Base-by-base conservation (phyloP, 2,888 invertebrate genomes). In the Micoletzkya japonica region DNA sequence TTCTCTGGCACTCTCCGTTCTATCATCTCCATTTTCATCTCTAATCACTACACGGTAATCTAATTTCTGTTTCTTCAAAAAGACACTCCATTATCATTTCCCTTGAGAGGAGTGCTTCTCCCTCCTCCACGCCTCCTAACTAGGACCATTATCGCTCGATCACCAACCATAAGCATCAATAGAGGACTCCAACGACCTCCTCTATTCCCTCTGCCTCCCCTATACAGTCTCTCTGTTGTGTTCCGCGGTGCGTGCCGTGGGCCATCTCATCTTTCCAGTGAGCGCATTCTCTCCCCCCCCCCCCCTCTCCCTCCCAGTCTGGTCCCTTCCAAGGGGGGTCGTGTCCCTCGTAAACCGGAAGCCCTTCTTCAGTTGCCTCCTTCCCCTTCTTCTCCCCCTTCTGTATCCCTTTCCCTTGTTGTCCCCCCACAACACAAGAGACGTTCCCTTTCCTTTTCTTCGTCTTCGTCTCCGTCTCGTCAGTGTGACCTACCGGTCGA, bases 251-350 rank as follows among this genome's bases (percentile, higher is more conserved):
- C 34, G 36, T 26, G 24, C 6, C n/a, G 17, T 7, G 20, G 59
- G 44, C 44, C 59, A 28, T 59, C 44, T 59, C 59, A 37, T 59
- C 44, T 30, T 39, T 39, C 39, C 30, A 39, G 44, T 39, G 37
- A 58, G 37, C 36, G 34, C 36, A 1, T 17, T 37, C 37, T 36
- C 37, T 58, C 36, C 37, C 58, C 36, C 26, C 20, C 58, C 36
- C 2, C 30, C 32, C 57, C 32, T 56, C 57, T 32, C 57, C 36
- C n/a, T n/a, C 28, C n/a, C 34, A n/a, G 57, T n/a, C 57, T 14
- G 20, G 2, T 17, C 6, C 6, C 4, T 34, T 20, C n/a, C 26
- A 58, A 36, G 26, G 26, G n/a, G 57, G 20, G 57, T 30, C 32
- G 17, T 7, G 20, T 24, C 14, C 3, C 10, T 56, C 17, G 36